Conservation (phyloP, 2,113 vertebrate species). For the Cryptoleucopteryx plumbea region DNA sequence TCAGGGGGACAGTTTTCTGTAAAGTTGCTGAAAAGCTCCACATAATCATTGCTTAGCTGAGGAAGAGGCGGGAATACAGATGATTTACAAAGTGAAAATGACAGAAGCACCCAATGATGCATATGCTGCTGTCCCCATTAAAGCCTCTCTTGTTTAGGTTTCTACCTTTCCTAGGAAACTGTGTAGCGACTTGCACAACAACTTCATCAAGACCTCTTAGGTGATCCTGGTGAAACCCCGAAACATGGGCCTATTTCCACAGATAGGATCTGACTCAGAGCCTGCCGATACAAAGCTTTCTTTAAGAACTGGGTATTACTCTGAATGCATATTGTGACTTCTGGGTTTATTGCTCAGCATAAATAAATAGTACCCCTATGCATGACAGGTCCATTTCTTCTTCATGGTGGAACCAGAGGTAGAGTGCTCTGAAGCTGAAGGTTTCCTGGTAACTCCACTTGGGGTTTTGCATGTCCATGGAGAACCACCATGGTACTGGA, state of each 20-base stretch:
- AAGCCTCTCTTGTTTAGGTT: background rate
- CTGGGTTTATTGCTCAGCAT: background rate
- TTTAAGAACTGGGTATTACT: background rate
- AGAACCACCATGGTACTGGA: fast-evolving
- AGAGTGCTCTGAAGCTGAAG: background rate
- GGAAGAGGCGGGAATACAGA: background rate
- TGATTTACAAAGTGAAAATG: background rate
- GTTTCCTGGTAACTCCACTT: background rate
- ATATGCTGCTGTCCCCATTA: fast-evolving
- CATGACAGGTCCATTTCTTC: background rate
- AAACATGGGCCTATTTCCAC: fast-evolving
- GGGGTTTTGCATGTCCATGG: background rate
- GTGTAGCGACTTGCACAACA: background rate
- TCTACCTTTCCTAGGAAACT: background rate
- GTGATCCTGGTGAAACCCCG: background rate
- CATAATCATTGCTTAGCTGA: background rate
- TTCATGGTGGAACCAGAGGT: background rate
- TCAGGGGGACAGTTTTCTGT: background rate
- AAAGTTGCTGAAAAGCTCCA: background rate
- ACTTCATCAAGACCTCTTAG: background rate
- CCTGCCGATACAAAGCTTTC: background rate
- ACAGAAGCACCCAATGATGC: background rate
- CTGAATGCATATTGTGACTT: background rate
- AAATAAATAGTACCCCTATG: background rate
- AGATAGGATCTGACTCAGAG: background rate